Evolutionary conservation across 2,113 vertebrate species (phyloP).

Genomic region (Hirundichthys speculiger): DNA sequence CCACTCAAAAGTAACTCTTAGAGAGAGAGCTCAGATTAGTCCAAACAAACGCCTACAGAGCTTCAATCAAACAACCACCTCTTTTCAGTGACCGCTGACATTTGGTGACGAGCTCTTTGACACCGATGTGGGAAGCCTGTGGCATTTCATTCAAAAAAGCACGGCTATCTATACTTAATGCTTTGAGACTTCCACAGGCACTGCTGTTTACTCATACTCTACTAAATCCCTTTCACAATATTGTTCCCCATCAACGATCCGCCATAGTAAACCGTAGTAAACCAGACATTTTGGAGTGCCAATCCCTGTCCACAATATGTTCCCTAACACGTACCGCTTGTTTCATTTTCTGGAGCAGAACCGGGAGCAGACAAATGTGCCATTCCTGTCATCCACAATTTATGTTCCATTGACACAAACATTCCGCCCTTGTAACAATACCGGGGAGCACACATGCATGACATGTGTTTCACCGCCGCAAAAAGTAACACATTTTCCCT

Average conservation of each 20-base stretch:
- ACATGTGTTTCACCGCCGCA: no score
- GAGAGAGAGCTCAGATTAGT: constrained; percentile 15
- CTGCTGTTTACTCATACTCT: constrained; percentile 17
- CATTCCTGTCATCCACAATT: no score
- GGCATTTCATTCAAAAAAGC: constrained; percentile 2
- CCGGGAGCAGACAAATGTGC: no score
- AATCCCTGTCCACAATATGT: not conserved
- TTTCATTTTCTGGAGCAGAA: no score
- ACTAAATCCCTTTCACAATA: not conserved
- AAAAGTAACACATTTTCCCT: no score
- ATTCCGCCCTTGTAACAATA: no score
- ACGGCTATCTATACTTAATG: not conserved
- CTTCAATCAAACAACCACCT: constrained; percentile 8
- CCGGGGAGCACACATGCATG: no score
- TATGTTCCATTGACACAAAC: no score
- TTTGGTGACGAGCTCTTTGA: constrained; percentile 25
- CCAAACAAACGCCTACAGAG: constrained; percentile 29
- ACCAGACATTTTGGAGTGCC: constrained; percentile 7
- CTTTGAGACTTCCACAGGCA: not conserved
- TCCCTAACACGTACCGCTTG: no score
- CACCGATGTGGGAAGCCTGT: not conserved
- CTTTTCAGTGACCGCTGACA: constrained; percentile 17
- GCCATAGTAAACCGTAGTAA: constrained; percentile 7
- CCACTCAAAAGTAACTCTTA: constrained; percentile 9
- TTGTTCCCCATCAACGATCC: not conserved